Conservation (phyloP, 2,113 vertebrate genomes). For the Pluvialis apricaria region DNA sequence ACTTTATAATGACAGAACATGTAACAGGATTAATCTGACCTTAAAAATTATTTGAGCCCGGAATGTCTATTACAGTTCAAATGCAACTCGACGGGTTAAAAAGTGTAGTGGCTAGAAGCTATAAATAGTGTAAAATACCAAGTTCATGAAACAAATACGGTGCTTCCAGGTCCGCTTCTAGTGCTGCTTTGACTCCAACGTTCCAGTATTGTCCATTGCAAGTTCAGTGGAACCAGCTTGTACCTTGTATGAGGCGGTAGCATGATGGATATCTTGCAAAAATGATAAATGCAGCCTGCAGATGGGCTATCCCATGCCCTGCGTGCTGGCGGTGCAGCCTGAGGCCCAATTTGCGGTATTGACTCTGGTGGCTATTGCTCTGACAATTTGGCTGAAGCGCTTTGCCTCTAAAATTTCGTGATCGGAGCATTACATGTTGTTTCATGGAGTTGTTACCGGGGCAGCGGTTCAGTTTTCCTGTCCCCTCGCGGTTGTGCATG, state of each 20-base stretch:
- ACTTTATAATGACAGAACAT: background rate
- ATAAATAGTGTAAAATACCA: background rate
- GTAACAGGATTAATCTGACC: conserved; percentile 4
- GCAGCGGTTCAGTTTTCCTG: background rate
- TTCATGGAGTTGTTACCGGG: background rate
- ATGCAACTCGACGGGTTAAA: background rate
- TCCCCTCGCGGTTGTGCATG: background rate
- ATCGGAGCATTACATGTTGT: rapidly evolving
- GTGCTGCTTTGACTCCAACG: background rate
- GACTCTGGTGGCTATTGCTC: background rate
- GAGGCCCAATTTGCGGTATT: background rate
- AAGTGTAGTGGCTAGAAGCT: background rate
- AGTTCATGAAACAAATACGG: background rate
- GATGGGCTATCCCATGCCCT: background rate
- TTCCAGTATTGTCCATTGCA: background rate
- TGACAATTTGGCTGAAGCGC: background rate
- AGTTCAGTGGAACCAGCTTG: background rate
- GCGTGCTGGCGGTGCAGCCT: background rate
- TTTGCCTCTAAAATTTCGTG: background rate
- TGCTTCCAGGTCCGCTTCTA: background rate
- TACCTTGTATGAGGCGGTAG: background rate
- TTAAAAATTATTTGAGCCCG: background rate
- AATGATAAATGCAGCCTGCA: background rate
- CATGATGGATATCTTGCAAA: rapidly evolving
- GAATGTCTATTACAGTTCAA: background rate